phyloP scores from a whole-genome alignment of 2,113 vertebrate species.

The Pelmatolapia mariae region DNA sequence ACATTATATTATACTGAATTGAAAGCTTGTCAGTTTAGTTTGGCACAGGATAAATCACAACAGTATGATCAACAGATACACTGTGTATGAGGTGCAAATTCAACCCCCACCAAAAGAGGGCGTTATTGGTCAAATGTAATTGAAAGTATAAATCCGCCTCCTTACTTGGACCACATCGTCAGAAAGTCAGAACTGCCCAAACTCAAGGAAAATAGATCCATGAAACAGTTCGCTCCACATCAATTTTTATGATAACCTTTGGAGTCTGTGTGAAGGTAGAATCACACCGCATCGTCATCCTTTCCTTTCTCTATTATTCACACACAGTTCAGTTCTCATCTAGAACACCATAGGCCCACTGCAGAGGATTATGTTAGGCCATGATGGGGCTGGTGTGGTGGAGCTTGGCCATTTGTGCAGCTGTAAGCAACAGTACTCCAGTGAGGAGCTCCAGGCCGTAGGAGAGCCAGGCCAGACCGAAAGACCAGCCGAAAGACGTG shows the following conservation, averaged over 20 bases:
- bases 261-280: neutral
- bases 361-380: neutral
- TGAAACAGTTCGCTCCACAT: neutral
- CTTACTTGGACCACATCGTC: neutral
- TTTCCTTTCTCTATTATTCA: neutral
- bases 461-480: constrained; percentile 74
- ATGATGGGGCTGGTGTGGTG: neutral
- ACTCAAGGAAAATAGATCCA: neutral
- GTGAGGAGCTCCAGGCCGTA: constrained; percentile 60
- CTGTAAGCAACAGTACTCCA: constrained; percentile 36
- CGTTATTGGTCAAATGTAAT: neutral
- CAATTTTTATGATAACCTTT: neutral
- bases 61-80: neutral
- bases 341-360: neutral
- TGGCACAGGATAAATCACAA: neutral
- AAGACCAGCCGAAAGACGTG: constrained; percentile 70
- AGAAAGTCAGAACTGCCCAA: neutral
- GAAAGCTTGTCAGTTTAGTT: neutral
- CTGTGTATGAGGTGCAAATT: neutral
- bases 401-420: constrained; percentile 7
- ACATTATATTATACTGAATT: neutral
- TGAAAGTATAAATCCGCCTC: neutral
- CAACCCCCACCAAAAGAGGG: constrained; percentile 19
- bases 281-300: neutral
- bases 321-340: neutral